These are phyloP conservation scores for Phoxinus phoxinus DNA, from an alignment of 2,113 vertebrate species.

Conservation along the genomic window DNA sequence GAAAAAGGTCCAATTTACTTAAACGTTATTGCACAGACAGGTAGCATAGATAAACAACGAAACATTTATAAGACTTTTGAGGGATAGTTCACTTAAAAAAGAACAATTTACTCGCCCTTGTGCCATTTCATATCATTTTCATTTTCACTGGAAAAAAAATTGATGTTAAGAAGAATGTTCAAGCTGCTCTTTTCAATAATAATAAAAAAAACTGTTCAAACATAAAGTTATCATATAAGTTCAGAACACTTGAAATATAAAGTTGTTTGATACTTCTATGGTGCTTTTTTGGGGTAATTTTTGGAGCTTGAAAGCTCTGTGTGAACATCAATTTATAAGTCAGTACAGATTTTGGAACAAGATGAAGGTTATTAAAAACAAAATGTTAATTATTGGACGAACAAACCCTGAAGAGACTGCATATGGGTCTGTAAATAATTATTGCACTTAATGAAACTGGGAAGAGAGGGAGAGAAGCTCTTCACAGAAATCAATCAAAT, in stretches of 20 bases:
- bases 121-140: too few relatives aligned
- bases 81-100: not conserved
- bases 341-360: not conserved
- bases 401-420: not conserved
- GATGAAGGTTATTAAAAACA: not conserved
- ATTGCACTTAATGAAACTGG: not conserved
- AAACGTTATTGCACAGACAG: constrained; percentile 15
- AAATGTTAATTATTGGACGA: not conserved
- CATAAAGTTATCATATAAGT: not conserved
- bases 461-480: constrained; percentile 17
- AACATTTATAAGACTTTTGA: not conserved
- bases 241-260: not conserved
- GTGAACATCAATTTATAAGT: not conserved
- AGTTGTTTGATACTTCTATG: not conserved
- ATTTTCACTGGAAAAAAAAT: not conserved
- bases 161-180: not conserved
- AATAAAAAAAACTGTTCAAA: not conserved
- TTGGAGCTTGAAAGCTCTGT: not conserved
- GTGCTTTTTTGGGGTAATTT: not conserved
- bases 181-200: not conserved
- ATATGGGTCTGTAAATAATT: not conserved
- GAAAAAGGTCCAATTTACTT: constrained; percentile 5
- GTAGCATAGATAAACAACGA: not conserved
- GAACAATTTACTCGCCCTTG: not conserved
- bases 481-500: constrained; percentile 40